Base-by-base conservation (phyloP, 2,888 invertebrate species). In the Cactoblastis cactorum region DNA sequence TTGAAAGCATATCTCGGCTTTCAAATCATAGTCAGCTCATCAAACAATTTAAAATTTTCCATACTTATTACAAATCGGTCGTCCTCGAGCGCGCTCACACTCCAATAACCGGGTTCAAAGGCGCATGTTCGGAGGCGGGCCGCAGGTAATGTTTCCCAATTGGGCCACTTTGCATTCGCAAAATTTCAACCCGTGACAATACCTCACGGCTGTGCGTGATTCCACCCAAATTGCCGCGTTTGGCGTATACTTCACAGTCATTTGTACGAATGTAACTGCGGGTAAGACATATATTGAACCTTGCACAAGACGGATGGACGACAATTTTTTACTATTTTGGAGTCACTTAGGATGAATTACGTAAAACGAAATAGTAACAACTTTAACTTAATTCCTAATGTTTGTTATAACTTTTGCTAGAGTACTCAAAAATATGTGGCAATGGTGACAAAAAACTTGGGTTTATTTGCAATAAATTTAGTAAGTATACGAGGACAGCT, bases 181-280 rank as follows among this genome's bases (percentile, higher is more conserved):
- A 28, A 43, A 22, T 28, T 32, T 17, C 17, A 6, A 9, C 43
- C 17, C 15, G 37, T 11, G 43, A 43, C 43, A 28, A 14, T 32
- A 32, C 32, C 12, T 43, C 28, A 43, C 14, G 28, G 43, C 43
- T 14, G 22, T 28, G 43, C 43, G 43, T 43, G 43, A 43, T 32
- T 41, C 15, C 14, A 6, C 9, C 15, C 28, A 43, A 43, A 43
- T 43, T 43, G n/a, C 43, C 43, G 43, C 28, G 28, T 32, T 43
- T 41, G 8, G 41, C 28, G 9, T 17, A 43, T 43, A 43, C 43
- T 43, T 28, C n/a, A 43, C 22, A 28, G 28, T 43, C 28, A 43
- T 43, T 43, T 24, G 43, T 17, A 9, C 15, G 43, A 43, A 28
- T 43, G 15, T n/a, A 28, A 17, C 28, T 9, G 28, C 8, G 9